A percentile compares a stretch with the other conserved stretches of the same genome.
phyloP scores from a whole-genome alignment of 1,140 invertebrate species.

The Aphaenogaster rudis region DNA sequence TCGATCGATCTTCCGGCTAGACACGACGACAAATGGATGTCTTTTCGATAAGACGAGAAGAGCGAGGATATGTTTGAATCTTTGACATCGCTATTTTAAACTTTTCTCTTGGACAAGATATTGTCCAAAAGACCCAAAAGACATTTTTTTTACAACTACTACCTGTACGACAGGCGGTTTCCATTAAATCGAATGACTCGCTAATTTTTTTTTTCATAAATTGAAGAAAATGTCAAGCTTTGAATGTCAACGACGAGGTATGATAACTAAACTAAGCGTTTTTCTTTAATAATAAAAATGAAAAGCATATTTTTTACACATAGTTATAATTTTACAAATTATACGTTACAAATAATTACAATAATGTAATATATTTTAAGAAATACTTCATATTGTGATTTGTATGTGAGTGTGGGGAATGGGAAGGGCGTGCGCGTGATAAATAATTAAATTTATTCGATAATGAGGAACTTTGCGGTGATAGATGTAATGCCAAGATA shows the following conservation, averaged over 20 bases:
- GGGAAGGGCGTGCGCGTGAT: neutral
- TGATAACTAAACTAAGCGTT: neutral
- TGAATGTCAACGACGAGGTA: neutral
- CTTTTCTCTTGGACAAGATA: neutral
- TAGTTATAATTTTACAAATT: too few relatives aligned
- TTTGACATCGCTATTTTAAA: conserved; percentile 1
- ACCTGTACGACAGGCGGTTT: conserved; percentile 11
- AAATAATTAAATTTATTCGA: conserved; percentile 10
- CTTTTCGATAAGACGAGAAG: neutral
- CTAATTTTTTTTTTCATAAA: conserved; percentile 26
- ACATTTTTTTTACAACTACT: conserved; percentile 33
- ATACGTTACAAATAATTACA: neutral
- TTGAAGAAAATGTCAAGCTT: neutral
- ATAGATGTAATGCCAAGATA: neutral
- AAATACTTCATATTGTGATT: neutral
- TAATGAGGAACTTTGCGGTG: neutral
- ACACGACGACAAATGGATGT: conserved; percentile 40
- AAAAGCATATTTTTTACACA: neutral
- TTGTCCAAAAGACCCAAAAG: neutral
- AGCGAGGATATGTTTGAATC: neutral
- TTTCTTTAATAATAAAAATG: neutral
- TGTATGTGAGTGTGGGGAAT: neutral
- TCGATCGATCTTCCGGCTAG: conserved; percentile 38
- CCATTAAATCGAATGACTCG: conserved; percentile 63
- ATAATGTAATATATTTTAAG: neutral